These are phyloP conservation scores for Anolis sagrei DNA, from an alignment of 2,113 vertebrate genomes.

Conservation along the genomic window DNA sequence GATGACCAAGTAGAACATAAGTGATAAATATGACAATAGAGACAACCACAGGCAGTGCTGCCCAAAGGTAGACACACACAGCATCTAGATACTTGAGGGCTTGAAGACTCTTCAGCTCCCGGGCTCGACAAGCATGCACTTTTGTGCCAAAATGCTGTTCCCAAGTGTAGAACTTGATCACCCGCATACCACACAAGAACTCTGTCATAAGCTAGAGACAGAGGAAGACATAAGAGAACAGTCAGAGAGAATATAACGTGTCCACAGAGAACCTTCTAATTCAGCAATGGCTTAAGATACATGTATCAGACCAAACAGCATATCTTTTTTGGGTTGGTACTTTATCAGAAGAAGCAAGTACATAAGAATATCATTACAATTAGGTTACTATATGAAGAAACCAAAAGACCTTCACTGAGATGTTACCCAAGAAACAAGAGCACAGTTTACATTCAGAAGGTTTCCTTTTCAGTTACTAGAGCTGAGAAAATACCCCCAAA, in stretches of 20 bases:
- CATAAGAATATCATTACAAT: constrained; percentile 15
- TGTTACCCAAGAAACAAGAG: background rate
- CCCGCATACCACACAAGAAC: constrained; percentile 89
- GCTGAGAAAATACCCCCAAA: no score
- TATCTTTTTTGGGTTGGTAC: constrained; percentile 9
- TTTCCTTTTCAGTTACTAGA: background rate
- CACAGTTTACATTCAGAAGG: background rate
- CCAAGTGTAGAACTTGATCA: constrained; percentile 95
- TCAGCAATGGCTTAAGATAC: background rate
- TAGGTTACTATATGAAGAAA: constrained; percentile 1
- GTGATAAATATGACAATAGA: constrained; percentile 94
- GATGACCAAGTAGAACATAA: constrained; percentile 88
- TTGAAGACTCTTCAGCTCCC: constrained; percentile 84
- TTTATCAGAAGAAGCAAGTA: constrained; percentile 9
- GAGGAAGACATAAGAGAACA: constrained; percentile 18
- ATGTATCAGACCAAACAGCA: background rate
- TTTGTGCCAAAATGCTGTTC: constrained; percentile 84
- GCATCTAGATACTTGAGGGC: constrained; percentile 91
- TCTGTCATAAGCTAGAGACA: constrained; percentile 89
- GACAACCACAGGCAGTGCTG: constrained; percentile 90
- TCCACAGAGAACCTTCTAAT: background rate
- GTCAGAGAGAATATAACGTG: background rate
- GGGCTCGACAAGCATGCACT: constrained; percentile 77
- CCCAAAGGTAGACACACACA: constrained; percentile 95
- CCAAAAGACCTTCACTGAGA: constrained; percentile 3